Evolutionary conservation across 2,888 invertebrate species (phyloP), one percentile per base, ranked within the genome.

Genomic region (Ctena decussata): DNA sequence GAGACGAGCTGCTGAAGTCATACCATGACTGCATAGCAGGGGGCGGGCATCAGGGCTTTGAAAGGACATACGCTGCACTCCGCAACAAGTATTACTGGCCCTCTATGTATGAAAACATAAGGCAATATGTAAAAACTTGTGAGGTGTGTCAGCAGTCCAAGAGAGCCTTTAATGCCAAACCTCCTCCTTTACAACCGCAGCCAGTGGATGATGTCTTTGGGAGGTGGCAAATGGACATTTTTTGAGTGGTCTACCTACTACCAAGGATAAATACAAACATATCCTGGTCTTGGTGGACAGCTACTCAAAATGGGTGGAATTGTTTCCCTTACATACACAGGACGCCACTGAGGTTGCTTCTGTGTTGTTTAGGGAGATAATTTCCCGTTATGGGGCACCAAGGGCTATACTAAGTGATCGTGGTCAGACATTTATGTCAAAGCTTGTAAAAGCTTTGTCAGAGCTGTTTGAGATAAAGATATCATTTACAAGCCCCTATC

Each of bases 21-120:
- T 86, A 84, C 41, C 86, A 88, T 82, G 87, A 89, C 72, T 74
- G 71, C 70, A 15, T 86, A 3, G 41, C 71, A 15, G 85, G 87
- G 44, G 86, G 89, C 0, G 82, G 77, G 27, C 89, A 89, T 60
- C 85, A 89, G 73, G 88, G 89, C 12, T 80, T 85, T 60, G 84
- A 89, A 41, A 32, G 89, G 24, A 87, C 89, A 41, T 89, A 84
- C 75, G 79, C 49, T 21, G 69, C 83, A n/a, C 46, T 90, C 21
- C 46, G 84, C 0, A 35, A 41, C 8, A 88, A 85, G 60, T 90
- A 85, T 39, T 89, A 37, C 65, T 91, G 90, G 90, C 89, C 87
- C 3, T 21, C n/a, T n/a, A 87, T 87, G 85, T 87, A 82, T 37
- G 24, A 15, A 27, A 84, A 90, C 60, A 71, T 77, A 1, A 69